A percentile compares a stretch with the other conserved stretches of the same genome.
Evolutionary conservation across 2,113 vertebrate genomes (phyloP).

Genomic region (Emydura subglobosa): DNA sequence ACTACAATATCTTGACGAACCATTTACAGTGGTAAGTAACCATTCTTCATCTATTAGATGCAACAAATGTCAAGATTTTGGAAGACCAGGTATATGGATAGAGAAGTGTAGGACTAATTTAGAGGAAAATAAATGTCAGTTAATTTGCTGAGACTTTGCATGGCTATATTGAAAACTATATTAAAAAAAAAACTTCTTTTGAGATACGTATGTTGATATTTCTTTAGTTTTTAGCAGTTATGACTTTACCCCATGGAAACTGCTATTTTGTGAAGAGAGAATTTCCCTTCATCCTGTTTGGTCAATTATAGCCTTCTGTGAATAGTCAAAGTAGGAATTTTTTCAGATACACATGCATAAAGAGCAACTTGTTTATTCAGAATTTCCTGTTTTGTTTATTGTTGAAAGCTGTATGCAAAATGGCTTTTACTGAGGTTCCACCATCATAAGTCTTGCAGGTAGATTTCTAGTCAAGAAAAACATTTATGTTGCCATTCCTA

Average conservation of each 20-base stretch:
- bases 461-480: neutral
- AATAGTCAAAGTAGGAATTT: neutral
- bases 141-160: too few relatives aligned
- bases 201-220: too few relatives aligned
- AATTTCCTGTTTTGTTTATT: neutral
- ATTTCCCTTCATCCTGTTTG: too few relatives aligned
- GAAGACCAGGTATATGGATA: neutral
- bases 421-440: neutral
- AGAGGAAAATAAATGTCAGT: too few relatives aligned
- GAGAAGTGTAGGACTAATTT: neutral
- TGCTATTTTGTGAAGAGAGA: neutral
- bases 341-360: neutral
- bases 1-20: neutral
- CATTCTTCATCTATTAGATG: neutral
- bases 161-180: too few relatives aligned
- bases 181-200: too few relatives aligned
- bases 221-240: neutral
- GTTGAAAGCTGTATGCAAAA: neutral
- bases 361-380: neutral
- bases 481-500: neutral
- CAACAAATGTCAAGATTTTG: neutral
- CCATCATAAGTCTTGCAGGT: neutral
- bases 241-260: neutral
- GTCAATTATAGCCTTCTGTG: too few relatives aligned
- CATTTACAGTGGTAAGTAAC: neutral